Conservation (phyloP, 2,797 vertebrate species). For the Threskiornis aethiopicus region DNA sequence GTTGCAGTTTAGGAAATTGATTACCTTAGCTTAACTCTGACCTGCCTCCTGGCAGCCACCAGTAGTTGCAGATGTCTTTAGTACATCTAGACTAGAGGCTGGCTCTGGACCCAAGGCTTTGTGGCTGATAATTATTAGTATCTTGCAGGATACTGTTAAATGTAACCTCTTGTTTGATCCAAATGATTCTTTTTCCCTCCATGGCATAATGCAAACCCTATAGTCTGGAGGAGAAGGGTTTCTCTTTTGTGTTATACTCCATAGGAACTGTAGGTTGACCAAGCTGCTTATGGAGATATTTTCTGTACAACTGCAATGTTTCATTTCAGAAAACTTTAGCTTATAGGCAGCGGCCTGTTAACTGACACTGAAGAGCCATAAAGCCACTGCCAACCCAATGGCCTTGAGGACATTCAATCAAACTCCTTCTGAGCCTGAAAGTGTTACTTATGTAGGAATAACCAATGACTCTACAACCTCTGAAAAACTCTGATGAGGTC, state of each 20-base stretch:
- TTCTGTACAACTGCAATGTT: background rate
- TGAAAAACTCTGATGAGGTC: rapidly evolving
- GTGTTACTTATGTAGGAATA: background rate
- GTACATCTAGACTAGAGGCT: background rate
- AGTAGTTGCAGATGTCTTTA: background rate
- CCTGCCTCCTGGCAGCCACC: background rate
- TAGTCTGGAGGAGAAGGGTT: background rate
- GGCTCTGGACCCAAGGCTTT: background rate
- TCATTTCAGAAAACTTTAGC: background rate
- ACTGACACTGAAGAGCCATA: background rate
- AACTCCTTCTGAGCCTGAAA: background rate
- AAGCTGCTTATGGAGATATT: background rate
- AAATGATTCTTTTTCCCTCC: background rate
- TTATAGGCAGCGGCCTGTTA: background rate
- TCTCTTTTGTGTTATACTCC: background rate
- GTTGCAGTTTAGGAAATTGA: background rate
- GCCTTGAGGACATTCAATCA: background rate
- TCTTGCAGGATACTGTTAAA: background rate
- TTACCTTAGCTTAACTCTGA: background rate
- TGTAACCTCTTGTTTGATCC: background rate
- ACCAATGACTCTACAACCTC: background rate
- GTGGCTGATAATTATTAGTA: background rate
- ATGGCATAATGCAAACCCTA: background rate
- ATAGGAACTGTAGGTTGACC: background rate
- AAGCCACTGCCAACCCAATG: background rate